Conservation (phyloP, 2,888 invertebrate genomes). For the Mechanitis messenoides region DNA sequence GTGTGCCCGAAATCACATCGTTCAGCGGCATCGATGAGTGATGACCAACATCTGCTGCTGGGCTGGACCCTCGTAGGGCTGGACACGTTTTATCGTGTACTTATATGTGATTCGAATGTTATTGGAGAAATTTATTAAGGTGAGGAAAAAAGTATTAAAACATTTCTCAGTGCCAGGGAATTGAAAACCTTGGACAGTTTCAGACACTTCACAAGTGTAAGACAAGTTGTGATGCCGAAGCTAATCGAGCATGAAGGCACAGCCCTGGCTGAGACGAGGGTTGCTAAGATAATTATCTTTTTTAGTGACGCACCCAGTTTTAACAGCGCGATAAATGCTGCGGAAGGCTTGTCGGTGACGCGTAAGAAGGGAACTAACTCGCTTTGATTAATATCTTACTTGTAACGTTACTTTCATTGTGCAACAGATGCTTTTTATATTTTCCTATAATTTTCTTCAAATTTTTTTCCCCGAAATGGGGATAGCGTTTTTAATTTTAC, state of each 20-base stretch:
- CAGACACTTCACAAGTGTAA: conserved; percentile 4
- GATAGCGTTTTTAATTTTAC: conserved; percentile 44
- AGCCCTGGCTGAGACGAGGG: conserved; percentile 70
- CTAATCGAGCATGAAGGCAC: conserved; percentile 32
- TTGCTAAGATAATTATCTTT: conserved; percentile 76
- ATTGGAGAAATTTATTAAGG: background rate
- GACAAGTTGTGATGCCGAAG: conserved; percentile 16
- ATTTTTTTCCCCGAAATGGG: conserved; percentile 20
- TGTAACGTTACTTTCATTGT: conserved; percentile 57
- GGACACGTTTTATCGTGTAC: conserved; percentile 8
- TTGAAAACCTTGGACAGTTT: conserved; percentile 12
- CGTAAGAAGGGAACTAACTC: conserved; percentile 53
- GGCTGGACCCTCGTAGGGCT: conserved; percentile 22
- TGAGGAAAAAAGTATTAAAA: background rate
- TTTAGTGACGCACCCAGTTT: conserved; percentile 71
- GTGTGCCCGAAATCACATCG: conserved; percentile 44
- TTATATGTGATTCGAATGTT: conserved; percentile 4
- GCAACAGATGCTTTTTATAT: conserved; percentile 71
- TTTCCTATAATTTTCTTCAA: conserved; percentile 51
- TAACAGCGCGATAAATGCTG: conserved; percentile 75
- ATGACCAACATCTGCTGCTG: conserved; percentile 61
- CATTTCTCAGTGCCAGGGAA: background rate
- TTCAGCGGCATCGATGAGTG: conserved; percentile 71
- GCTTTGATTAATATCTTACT: conserved; percentile 61
- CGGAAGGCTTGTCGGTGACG: conserved; percentile 73